Percentiles rank a stretch among this genome's conserved stretches.
These are phyloP conservation scores for Morus bassanus DNA, from an alignment of 2,797 vertebrate species.

Conservation along the genomic window DNA sequence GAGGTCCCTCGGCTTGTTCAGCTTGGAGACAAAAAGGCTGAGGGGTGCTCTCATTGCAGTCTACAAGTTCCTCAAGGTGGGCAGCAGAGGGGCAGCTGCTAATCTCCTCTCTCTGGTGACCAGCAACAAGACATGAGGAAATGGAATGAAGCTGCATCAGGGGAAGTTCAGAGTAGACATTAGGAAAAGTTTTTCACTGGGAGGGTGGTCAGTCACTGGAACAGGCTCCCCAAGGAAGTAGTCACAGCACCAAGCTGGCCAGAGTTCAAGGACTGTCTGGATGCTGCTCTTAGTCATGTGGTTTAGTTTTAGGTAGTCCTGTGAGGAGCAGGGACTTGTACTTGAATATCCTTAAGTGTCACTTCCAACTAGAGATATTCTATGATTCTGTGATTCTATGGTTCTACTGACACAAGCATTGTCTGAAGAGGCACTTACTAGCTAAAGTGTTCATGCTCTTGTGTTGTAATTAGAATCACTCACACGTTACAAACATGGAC, in stretches of 20 bases:
- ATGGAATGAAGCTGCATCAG: fast-evolving
- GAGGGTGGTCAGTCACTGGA: fast-evolving
- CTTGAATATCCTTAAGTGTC: fast-evolving
- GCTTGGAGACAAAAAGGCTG: background rate
- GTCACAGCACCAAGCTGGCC: background rate
- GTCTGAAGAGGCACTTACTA: background rate
- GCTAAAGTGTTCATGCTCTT: background rate
- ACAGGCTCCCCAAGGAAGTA: background rate
- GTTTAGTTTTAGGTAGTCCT: background rate
- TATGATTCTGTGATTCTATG: background rate
- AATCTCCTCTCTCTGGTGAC: background rate
- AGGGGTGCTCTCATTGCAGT: fast-evolving
- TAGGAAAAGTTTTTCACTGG: background rate
- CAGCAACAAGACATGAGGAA: fast-evolving
- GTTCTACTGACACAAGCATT: background rate
- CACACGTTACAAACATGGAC: background rate
- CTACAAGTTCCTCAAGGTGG: fast-evolving
- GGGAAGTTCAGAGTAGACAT: background rate
- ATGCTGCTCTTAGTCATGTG: fast-evolving
- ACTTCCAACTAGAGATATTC: background rate
- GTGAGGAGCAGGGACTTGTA: background rate
- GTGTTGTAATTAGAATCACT: background rate
- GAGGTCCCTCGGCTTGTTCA: background rate
- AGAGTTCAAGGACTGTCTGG: background rate
- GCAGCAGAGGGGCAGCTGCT: background rate